Conservation (phyloP, 1,140 invertebrate genomes). For the Samia ricini region DNA sequence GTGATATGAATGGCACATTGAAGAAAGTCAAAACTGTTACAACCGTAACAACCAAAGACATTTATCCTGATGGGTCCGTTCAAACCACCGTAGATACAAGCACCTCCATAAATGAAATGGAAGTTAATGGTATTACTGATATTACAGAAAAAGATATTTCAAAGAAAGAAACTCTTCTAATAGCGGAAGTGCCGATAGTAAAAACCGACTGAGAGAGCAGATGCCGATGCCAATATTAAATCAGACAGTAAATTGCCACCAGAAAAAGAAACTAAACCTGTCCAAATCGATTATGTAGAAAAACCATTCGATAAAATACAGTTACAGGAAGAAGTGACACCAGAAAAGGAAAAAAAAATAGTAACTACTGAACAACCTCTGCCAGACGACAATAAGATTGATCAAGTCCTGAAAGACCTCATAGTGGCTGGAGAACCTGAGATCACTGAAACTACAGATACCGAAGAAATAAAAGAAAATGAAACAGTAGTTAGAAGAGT, state of each 20-base stretch:
- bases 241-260: too few relatives aligned
- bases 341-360: not conserved
- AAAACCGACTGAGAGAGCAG: too few relatives aligned
- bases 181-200: too few relatives aligned
- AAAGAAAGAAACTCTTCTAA: too few relatives aligned
- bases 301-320: not conserved
- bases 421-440: conserved; percentile 36
- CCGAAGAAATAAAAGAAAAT: conserved; percentile 38
- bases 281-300: too few relatives aligned
- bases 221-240: too few relatives aligned
- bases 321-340: not conserved
- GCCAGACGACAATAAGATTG: conserved; percentile 28
- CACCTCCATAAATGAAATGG: conserved; percentile 5
- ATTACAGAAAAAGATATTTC: too few relatives aligned
- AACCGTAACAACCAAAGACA: conserved; percentile 17
- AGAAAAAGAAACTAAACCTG: too few relatives aligned
- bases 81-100: conserved; percentile 26
- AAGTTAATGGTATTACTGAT: conserved; percentile 24
- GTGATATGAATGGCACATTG: conserved; percentile 25
- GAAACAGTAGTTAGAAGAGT: conserved; percentile 37
- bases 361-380: conserved; percentile 20
- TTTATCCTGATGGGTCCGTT: conserved; percentile 47
- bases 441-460: conserved; percentile 37
- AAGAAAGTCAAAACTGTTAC: conserved; percentile 23
- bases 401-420: conserved; percentile 38